Conservation (phyloP, 2,113 vertebrate species). For the Pteropus alecto region DNA sequence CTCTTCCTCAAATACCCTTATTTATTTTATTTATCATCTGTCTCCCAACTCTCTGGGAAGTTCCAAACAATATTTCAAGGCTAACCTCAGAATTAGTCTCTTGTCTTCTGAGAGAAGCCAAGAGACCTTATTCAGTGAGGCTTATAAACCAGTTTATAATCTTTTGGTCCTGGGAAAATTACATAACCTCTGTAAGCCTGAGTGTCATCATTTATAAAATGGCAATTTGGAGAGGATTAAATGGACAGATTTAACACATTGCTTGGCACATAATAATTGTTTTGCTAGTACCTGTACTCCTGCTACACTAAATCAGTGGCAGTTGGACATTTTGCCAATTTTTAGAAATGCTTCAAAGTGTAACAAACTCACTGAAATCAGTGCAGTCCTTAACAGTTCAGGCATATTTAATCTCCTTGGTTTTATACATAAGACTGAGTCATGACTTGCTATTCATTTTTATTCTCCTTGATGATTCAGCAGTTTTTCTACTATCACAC, state of each 20-base stretch:
- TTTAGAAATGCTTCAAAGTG: slow-evolving; percentile 9
- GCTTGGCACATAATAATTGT: background rate
- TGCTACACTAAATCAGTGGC: background rate
- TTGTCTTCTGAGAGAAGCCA: background rate
- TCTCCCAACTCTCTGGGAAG: background rate
- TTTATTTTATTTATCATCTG: background rate
- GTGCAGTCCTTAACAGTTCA: background rate
- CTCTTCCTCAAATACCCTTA: background rate
- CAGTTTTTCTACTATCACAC: background rate
- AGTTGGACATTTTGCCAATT: background rate
- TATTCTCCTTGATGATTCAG: background rate
- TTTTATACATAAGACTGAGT: background rate
- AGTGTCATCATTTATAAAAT: background rate
- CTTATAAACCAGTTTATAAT: background rate
- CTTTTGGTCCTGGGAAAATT: background rate
- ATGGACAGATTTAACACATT: background rate
- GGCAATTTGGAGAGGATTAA: background rate
- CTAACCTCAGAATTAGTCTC: background rate
- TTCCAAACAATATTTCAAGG: background rate
- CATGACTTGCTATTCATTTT: background rate
- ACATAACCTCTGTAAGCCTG: background rate
- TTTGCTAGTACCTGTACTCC: background rate
- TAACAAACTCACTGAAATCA: background rate
- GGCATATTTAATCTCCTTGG: background rate
- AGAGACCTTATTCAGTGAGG: background rate